Evolutionary conservation across 2,113 vertebrate species (phyloP), one percentile per base, ranked within the genome.

Genomic region (Campylomormyrus tamandua): DNA sequence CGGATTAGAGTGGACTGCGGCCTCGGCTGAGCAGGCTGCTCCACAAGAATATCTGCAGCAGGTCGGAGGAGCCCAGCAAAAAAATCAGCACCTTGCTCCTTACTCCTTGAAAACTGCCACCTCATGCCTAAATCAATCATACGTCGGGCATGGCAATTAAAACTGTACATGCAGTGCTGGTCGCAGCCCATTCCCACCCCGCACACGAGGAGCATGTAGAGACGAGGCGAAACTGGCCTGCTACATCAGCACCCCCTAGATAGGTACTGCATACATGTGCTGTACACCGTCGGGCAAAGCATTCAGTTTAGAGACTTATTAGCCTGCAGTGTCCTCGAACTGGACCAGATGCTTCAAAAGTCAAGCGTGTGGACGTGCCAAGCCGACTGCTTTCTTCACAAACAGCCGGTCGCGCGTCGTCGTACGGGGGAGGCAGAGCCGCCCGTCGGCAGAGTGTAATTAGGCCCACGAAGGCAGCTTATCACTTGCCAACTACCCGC

Each of bases 1-100:
- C 97, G 97, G 92, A 97, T 95, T 89, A 98, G 96, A 62, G 77
- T 8, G 1, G 94, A 94, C 13, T 94, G 91, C n/a, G 94, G 94
- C 90, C 89, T 94, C 89, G 80, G 91, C 95, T 90, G 90, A 31
- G 83, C 3, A 15, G 91, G 62, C 5, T 5, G 53, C 19, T 92
- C 90, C 46, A 9, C 89, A 89, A 48, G 24, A 90, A 87, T 11
- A 21, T 90, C 90, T 90, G 58, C 21, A 15, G 45, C 7, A 90
- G 10, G 27, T 80, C 90, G 70, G 62, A 56, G 31, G 10, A 86
- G 24, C n/a, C 13, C 46, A 15, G 83, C 21, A n/a, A 21, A 56
- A 21, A 53, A 24, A 50, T 86, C 49, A 86, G 46, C 17, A 42
- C 10, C 17, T 9, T 21, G 19, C 11, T 13, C 46, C 17, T 9